phyloP scores from a whole-genome alignment of 2,113 vertebrate species.

The Eurypyga helias region DNA sequence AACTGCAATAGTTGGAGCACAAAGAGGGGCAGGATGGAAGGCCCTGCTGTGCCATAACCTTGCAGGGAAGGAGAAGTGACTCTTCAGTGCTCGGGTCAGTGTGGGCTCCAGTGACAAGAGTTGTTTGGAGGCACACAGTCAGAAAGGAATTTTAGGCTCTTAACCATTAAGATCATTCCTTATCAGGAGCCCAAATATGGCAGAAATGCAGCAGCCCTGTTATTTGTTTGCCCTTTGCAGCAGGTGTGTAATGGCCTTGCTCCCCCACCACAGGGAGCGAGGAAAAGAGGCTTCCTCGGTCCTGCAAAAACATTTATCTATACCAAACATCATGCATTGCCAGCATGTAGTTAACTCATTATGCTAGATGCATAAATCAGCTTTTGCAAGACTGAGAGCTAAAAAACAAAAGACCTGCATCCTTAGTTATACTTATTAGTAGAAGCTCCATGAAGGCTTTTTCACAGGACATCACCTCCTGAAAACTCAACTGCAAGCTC shows the following conservation, averaged over 20 bases:
- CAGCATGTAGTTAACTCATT: neutral
- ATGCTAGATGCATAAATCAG: neutral
- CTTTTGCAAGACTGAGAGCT: neutral
- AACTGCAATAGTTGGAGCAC: neutral
- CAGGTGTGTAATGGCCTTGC: neutral
- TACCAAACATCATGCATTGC: neutral
- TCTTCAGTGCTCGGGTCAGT: fast-evolving
- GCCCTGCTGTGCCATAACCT: neutral
- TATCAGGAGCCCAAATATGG: neutral
- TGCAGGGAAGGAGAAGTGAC: neutral
- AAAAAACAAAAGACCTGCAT: neutral
- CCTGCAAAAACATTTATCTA: neutral
- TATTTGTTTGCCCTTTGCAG: neutral
- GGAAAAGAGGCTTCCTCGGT: neutral
- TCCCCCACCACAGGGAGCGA: neutral
- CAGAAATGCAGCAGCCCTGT: neutral
- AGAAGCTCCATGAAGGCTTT: neutral
- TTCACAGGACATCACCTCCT: neutral
- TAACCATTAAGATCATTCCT: neutral
- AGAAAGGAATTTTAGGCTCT: neutral
- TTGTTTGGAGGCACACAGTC: neutral
- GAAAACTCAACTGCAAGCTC: neutral
- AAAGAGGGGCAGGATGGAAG: neutral
- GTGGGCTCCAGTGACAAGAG: neutral
- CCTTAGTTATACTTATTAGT: fast-evolving